A percentile compares a stretch with the other conserved stretches of the same genome.
Conservation (phyloP, 2,797 vertebrate genomes). For the Chiroxiphia lanceolata region DNA sequence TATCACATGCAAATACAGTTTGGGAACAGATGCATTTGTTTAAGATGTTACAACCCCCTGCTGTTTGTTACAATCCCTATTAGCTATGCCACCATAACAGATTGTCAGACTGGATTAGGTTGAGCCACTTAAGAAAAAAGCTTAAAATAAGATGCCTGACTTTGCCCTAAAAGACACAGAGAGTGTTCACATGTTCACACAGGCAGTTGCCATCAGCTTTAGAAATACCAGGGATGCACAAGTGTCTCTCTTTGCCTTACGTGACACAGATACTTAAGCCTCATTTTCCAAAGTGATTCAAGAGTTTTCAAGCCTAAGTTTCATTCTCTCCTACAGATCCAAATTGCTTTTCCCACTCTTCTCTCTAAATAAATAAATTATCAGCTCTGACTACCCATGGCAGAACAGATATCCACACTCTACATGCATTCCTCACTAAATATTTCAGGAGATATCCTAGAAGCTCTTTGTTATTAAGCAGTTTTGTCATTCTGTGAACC, state of each 20-base stretch:
- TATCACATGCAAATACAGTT: neutral
- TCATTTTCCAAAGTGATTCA: conserved; percentile 14
- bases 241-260: neutral
- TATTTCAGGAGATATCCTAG: conserved; percentile 52
- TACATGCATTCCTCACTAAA: conserved; percentile 38
- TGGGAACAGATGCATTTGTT: conserved; percentile 26
- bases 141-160: neutral
- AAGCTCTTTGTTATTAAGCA: conserved; percentile 56
- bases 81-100: conserved; percentile 9
- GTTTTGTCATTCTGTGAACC: conserved; percentile 45
- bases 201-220: neutral
- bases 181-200: neutral
- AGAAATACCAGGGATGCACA: neutral
- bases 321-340: conserved; percentile 6
- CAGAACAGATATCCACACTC: conserved; percentile 22
- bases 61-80: conserved; percentile 9
- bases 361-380: conserved; percentile 60
- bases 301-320: neutral
- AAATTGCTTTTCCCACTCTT: conserved; percentile 43
- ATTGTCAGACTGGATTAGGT: conserved; percentile 15
- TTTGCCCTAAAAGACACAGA: neutral
- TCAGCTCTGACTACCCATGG: conserved; percentile 22
- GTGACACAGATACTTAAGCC: neutral
- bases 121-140: conserved; percentile 5
- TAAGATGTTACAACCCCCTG: conserved; percentile 3